Evolutionary conservation across 2,797 vertebrate genomes (phyloP).

Genomic region (Sebastes glaucus): DNA sequence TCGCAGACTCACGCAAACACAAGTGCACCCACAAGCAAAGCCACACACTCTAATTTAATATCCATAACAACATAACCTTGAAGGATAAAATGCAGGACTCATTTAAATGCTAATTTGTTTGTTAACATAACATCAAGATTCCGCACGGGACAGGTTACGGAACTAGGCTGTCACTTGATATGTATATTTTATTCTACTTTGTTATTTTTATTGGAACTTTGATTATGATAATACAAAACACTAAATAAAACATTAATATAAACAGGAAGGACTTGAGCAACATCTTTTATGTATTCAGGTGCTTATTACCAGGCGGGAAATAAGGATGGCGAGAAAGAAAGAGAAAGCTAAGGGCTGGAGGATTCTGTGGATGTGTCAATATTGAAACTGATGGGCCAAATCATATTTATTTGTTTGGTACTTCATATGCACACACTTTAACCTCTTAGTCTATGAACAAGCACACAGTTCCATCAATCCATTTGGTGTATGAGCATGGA

Average conservation of each 20-base stretch:
- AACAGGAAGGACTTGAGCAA: constrained; percentile 83
- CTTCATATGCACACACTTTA: constrained; percentile 53
- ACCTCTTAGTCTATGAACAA: constrained; percentile 40
- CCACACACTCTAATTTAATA: constrained; percentile 86
- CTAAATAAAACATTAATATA: constrained; percentile 90
- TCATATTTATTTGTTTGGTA: constrained; percentile 70
- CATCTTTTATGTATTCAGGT: constrained; percentile 83
- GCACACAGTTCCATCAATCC: constrained; percentile 13
- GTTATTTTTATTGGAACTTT: constrained; percentile 89
- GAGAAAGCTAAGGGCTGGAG: constrained; percentile 25
- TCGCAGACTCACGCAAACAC: constrained; percentile 28
- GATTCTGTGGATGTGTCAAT: constrained; percentile 69
- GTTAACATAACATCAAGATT: constrained; percentile 90
- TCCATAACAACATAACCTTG: constrained; percentile 90
- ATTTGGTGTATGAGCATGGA: background rate
- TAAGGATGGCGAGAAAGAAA: constrained; percentile 47
- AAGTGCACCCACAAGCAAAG: constrained; percentile 65
- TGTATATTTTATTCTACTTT: constrained; percentile 89
- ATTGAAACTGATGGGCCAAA: constrained; percentile 64
- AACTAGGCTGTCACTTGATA: constrained; percentile 86
- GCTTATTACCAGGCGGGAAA: constrained; percentile 80
- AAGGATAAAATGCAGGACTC: constrained; percentile 88
- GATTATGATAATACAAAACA: constrained; percentile 89
- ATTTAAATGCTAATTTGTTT: constrained; percentile 93
- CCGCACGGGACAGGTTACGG: constrained; percentile 82